phyloP scores from a whole-genome alignment of 2,888 invertebrate species.

The Parnassius glacialis region DNA sequence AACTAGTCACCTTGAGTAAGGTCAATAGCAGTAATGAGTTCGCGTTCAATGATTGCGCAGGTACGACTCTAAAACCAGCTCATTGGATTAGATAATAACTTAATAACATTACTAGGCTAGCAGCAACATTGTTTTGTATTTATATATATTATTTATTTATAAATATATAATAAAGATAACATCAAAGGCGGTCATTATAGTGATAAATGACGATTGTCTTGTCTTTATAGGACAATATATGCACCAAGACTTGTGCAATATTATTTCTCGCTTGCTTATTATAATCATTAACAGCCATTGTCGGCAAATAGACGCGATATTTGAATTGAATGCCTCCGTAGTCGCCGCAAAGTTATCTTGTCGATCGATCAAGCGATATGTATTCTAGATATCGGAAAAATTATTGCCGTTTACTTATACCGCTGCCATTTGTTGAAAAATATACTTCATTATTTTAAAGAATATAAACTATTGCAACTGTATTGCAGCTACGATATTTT shows the following conservation, averaged over 20 bases:
- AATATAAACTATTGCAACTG: conserved; percentile 30
- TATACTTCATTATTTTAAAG: conserved; percentile 19
- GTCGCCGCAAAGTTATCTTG: conserved; percentile 58
- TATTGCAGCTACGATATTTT: background rate
- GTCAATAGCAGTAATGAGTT: conserved; percentile 46
- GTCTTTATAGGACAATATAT: conserved; percentile 73
- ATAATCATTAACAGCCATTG: conserved; percentile 75
- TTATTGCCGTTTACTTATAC: conserved; percentile 38
- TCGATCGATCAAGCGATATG: conserved; percentile 66
- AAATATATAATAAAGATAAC: conserved; percentile 61
- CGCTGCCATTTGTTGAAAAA: conserved; percentile 33
- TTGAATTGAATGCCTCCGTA: conserved; percentile 75
- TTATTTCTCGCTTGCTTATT: conserved; percentile 66
- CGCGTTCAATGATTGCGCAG: conserved; percentile 34
- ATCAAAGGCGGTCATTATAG: conserved; percentile 75
- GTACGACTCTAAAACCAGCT: conserved; percentile 24
- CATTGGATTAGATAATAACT: conserved; percentile 37
- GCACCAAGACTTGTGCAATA: conserved; percentile 67
- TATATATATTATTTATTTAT: conserved; percentile 44
- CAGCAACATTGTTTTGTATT: conserved; percentile 9
- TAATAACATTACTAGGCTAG: conserved; percentile 35
- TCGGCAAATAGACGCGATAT: conserved; percentile 63
- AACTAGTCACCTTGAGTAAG: conserved; percentile 58
- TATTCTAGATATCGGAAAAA: conserved; percentile 51
- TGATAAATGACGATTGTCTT: conserved; percentile 79